Evolutionary conservation across 1,140 invertebrate species (phyloP).

Genomic region (Andrena cerasifolii): DNA sequence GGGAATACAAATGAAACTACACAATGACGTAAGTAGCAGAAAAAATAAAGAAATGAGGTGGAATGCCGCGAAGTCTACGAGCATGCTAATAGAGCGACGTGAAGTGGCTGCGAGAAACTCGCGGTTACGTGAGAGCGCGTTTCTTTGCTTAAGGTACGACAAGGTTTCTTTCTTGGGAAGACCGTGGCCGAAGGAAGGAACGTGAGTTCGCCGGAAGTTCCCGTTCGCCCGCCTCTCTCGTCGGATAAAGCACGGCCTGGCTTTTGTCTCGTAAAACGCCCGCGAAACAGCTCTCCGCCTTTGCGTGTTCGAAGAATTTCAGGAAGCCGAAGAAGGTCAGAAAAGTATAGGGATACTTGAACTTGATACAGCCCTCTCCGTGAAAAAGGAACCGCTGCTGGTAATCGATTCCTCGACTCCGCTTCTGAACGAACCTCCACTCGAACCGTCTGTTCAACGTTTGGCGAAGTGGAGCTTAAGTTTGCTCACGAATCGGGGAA

Average conservation of each 20-base stretch:
- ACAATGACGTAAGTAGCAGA: not conserved
- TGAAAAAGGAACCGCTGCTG: no score
- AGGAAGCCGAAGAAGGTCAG: constrained; percentile 1
- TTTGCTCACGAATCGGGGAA: no score
- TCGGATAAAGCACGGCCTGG: constrained; percentile 34
- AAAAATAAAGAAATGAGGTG: not conserved
- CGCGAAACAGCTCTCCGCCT: constrained; percentile 20
- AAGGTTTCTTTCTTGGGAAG: constrained; percentile 48
- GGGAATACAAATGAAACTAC: not conserved
- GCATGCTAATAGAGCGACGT: constrained; percentile 31
- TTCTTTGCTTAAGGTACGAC: constrained; percentile 51
- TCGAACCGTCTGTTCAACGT: no score
- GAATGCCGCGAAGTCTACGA: not conserved
- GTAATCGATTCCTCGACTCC: not conserved
- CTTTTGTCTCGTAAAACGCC: constrained; percentile 52
- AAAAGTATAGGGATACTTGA: not conserved
- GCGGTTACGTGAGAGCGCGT: constrained; percentile 41
- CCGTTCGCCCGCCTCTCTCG: constrained; percentile 31
- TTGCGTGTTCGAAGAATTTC: constrained; percentile 47
- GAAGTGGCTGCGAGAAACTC: constrained; percentile 47
- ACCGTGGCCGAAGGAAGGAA: constrained; percentile 45
- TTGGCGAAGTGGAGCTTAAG: no score
- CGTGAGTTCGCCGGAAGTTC: constrained; percentile 42
- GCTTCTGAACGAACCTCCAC: not conserved
- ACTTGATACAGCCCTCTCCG: not conserved